Percentiles rank a stretch among this genome's conserved stretches.
phyloP scores from a whole-genome alignment of 2,113 vertebrate genomes.

The Mirounga angustirostris region DNA sequence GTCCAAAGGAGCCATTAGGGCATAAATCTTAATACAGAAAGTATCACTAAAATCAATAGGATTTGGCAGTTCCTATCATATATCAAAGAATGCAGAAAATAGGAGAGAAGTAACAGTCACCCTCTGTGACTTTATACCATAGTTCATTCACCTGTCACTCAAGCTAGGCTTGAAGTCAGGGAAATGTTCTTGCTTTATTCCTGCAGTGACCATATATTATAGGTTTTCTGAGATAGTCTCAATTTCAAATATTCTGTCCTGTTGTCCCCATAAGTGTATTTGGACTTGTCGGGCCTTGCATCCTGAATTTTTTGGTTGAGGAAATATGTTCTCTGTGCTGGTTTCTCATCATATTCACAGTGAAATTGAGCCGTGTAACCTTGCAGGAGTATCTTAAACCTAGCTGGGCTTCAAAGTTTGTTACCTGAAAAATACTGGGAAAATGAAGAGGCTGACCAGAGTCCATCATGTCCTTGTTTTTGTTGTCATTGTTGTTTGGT shows the following conservation, averaged over 20 bases:
- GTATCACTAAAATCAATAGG: slow-evolving; percentile 69
- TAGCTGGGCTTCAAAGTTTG: neutral
- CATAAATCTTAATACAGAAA: slow-evolving; percentile 80
- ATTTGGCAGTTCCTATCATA: slow-evolving; percentile 72
- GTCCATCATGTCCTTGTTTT: neutral
- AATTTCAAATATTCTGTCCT: slow-evolving; percentile 59
- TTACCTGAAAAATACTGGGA: neutral
- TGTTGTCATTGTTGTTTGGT: neutral
- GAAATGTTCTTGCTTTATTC: slow-evolving; percentile 54
- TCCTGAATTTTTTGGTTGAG: slow-evolving; percentile 4
- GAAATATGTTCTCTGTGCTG: slow-evolving; percentile 36
- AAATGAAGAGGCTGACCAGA: neutral
- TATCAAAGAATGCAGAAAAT: slow-evolving; percentile 69
- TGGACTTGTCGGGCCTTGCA: neutral
- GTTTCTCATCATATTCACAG: neutral
- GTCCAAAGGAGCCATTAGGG: slow-evolving; percentile 51
- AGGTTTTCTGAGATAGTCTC: slow-evolving; percentile 48
- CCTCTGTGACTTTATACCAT: slow-evolving; percentile 37
- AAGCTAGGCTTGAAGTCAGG: neutral
- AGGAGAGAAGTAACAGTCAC: slow-evolving; percentile 10
- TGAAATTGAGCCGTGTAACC: neutral
- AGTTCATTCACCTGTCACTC: slow-evolving; percentile 73
- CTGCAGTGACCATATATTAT: slow-evolving; percentile 56
- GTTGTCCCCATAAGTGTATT: slow-evolving; percentile 8
- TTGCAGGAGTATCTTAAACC: neutral